Evolutionary conservation across 2,113 vertebrate genomes (phyloP).

Genomic region (Pachycephala philippinensis): DNA sequence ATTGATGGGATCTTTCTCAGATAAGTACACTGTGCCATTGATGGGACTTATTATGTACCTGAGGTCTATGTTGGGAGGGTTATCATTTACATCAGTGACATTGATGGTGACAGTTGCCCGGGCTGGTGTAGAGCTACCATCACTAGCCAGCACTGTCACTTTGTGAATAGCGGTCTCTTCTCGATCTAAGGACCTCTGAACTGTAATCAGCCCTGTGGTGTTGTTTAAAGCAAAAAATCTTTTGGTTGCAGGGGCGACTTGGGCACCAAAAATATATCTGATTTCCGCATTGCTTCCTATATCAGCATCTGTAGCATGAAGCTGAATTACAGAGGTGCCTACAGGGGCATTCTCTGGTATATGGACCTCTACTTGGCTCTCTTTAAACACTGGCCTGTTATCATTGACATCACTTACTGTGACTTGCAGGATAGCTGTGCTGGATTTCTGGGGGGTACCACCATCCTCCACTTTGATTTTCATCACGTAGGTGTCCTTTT

Average conservation of each 20-base stretch:
- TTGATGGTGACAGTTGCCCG: conserved; percentile 94
- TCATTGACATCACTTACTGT: conserved; percentile 98
- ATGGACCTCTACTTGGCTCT: conserved; percentile 93
- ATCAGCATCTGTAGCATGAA: conserved; percentile 96
- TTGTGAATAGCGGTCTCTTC: conserved; percentile 97
- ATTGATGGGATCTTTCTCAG: conserved; percentile 97
- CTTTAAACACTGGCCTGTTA: conserved; percentile 95
- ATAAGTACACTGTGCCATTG: conserved; percentile 97
- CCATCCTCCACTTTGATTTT: conserved; percentile 99
- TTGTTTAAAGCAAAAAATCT: conserved; percentile 96
- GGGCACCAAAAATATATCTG: conserved; percentile 93
- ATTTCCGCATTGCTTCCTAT: conserved; percentile 96
- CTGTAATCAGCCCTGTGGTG: conserved; percentile 93
- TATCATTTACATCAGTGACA: conserved; percentile 98
- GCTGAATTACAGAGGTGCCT: conserved; percentile 94
- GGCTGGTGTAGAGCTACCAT: conserved; percentile 94
- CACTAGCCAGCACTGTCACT: conserved; percentile 94
- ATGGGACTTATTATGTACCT: conserved; percentile 98
- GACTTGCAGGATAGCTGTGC: conserved; percentile 97
- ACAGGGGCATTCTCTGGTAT: conserved; percentile 93
- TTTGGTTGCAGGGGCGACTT: conserved; percentile 91
- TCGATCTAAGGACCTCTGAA: conserved; percentile 92
- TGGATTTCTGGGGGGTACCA: conserved; percentile 95
- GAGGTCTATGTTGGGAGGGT: conserved; percentile 97
- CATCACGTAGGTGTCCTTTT: conserved; percentile 99